These are phyloP conservation scores for Strix aluco DNA, from an alignment of 2,113 vertebrate genomes.

Conservation along the genomic window DNA sequence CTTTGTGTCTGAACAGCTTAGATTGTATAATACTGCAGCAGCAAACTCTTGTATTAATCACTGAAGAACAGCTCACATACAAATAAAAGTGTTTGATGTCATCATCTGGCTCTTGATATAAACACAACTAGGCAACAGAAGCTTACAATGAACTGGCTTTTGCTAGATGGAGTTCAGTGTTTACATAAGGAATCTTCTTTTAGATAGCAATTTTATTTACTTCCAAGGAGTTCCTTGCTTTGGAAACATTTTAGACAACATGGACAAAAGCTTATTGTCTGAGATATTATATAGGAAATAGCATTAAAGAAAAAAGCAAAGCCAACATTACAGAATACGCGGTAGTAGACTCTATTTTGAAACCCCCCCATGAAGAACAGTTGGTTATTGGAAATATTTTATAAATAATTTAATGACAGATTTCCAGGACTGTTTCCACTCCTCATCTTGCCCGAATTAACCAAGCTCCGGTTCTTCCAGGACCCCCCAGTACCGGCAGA, in stretches of 20 bases:
- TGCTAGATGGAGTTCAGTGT: background rate
- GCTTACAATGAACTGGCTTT: background rate
- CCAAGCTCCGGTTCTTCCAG: background rate
- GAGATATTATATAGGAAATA: background rate
- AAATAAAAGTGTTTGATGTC: conserved; percentile 26
- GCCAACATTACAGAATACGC: background rate
- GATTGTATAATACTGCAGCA: background rate
- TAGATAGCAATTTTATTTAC: background rate
- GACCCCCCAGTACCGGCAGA: background rate
- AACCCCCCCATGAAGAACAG: background rate
- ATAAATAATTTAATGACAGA: background rate
- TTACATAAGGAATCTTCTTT: background rate
- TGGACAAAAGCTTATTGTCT: background rate
- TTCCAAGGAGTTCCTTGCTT: background rate
- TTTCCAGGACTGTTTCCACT: background rate
- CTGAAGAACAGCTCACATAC: background rate
- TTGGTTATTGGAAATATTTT: background rate
- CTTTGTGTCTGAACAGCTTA: background rate
- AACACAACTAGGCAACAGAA: conserved; percentile 24
- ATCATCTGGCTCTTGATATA: background rate
- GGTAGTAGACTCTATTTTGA: background rate
- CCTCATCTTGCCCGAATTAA: background rate
- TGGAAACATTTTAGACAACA: background rate
- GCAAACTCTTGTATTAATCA: conserved; percentile 18
- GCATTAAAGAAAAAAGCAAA: background rate